Base-by-base conservation (phyloP, 2,113 vertebrate genomes). In the Pipa parva region DNA sequence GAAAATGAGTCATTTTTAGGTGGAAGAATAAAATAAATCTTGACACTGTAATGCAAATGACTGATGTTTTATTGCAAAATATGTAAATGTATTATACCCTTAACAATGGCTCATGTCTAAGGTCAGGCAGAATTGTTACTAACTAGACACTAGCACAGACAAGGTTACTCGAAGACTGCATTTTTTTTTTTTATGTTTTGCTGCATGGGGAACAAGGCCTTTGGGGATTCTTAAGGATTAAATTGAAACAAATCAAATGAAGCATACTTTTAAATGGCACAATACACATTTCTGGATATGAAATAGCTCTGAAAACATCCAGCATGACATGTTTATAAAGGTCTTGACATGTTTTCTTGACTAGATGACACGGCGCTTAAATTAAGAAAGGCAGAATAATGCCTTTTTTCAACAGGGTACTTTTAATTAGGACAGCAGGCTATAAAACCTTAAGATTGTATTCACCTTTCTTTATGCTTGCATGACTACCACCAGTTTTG, bases 21-120 rank as follows among this genome's bases (percentile, higher is more conserved):
- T 93, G 89, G 95, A 94, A 95, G 94, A 93, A 93, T 92, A 91
- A 92, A 89, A 89, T 89, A 90, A 90, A 88, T 90, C 86, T 85
- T 88, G 87, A 89, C 87, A 89, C 84, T 89, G 89, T 88, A 89
- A 91, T 89, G 88, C 87, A 91, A 90, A 91, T 92, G 89, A 90
- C 89, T 86, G 88, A 89, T 91, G 92, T 92, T 90, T 93, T 88
- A 90, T 88, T 89, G 88, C 88, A 92, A 93, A 89, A 89, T 88
- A 87, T 89, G 89, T 91, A 92, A 88, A 88, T 91, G 90, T 82
- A 87, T 86, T 83, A 85, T 87, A 91, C 78, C 81, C 85, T 89
- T 91, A 87, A 94, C 91, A 92, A 92, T 91, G 83, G 85, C 82
- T 83, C 63, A 75, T 87, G 85, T 85, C 87, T 83, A 81, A 88